Evolutionary conservation across 2,113 vertebrate species (phyloP), one percentile per base, ranked within the genome.

Genomic region (Colius striatus): DNA sequence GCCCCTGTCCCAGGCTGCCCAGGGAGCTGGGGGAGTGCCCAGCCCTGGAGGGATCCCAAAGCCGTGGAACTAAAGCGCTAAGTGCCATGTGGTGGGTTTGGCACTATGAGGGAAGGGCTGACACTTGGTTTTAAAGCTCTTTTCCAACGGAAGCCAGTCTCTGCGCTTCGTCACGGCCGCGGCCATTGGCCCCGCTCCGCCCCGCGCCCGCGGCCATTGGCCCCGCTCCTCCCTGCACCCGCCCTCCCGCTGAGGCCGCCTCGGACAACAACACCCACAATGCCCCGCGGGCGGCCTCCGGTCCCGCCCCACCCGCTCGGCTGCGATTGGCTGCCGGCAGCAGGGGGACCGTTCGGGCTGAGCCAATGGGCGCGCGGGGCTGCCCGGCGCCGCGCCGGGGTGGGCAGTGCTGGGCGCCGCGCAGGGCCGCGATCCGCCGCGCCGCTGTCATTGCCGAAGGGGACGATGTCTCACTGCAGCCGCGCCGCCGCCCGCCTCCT

Each of bases 401-500:
- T 19, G 27, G 22, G 36, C 29, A 70, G 80, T 41, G 36, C 43
- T 79, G 67, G 84, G 85, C 77, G 71, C 51, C 78, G 75, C 54
- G 61, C 30, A 53, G 71, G 77, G 63, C 54, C 58, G 36, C 41
- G 16, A 17, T 60, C 36, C 22, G 54, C 58, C 78, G 70, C 13
- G 71, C 41, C 71, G 47, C 53, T 67, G 91, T 81, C 88, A 77
- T 79, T 86, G 88, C 38, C 58, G 88, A 61, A 76, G 60, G 65
- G 89, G 85, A 94, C 92, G 72, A 95, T 94, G 94, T 91, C 94
- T 68, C 81, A 54, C 34, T 95, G 94, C 61, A 38, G 91, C 76
- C 88, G 80, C 38, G 84, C 88, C 68, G 91, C 91, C 43, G 51
- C 34, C 32, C 94, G 84, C 54, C 75, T 88, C 14, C 75, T 95